Base-by-base conservation (phyloP, 2,113 vertebrate genomes). In the Fukomys damarensis region DNA sequence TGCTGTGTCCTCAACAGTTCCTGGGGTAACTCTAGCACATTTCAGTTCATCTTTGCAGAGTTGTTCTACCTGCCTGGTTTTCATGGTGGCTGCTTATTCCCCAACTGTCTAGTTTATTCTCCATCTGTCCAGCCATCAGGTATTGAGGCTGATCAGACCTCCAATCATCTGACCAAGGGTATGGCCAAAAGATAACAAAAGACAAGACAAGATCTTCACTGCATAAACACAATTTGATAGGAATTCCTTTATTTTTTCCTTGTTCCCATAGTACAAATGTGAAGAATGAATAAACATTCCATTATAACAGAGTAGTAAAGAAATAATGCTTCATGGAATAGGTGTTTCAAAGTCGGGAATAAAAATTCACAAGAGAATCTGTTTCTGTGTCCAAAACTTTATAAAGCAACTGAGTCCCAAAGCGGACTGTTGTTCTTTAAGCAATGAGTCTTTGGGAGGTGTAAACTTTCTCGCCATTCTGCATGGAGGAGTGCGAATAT, bases 391-490 rank as follows among this genome's bases (percentile, higher is more conserved):
- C 16, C 74, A 89, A 38, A 65, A 93, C 13, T 87, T 84, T 30
- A 68, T 26, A 89, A 86, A 46, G 46, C 28, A 89, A 68, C 28
- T 86, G 52, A 77, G 90, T 96, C 79, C 84, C 91, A 94, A n/a
- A 84, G 72, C 72, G 35, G 93, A 26, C 17, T 49, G 26, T 38
- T 58, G 22, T 59, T 82, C 97, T 96, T 96, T 97, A 99, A 28
- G 98, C 98, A 94, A 99, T 91, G 5, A 98, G 99, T 97, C 99
- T 98, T 98, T 99, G 99, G 35, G 99, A 99, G 97, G 99, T 99
- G 96, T 99, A 99, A 79, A 99, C 99, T 98, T 99, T 99, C 32
- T 99, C 91, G 22, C 99, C 99, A 11, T 99, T 99, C 96, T 99
- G 99, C 98, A 98, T 97, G 14, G 99, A 99, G 49, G 98, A 99